These are phyloP conservation scores for Muschampia plurimacula DNA, from an alignment of 2,888 invertebrate species.

Conservation along the genomic window DNA sequence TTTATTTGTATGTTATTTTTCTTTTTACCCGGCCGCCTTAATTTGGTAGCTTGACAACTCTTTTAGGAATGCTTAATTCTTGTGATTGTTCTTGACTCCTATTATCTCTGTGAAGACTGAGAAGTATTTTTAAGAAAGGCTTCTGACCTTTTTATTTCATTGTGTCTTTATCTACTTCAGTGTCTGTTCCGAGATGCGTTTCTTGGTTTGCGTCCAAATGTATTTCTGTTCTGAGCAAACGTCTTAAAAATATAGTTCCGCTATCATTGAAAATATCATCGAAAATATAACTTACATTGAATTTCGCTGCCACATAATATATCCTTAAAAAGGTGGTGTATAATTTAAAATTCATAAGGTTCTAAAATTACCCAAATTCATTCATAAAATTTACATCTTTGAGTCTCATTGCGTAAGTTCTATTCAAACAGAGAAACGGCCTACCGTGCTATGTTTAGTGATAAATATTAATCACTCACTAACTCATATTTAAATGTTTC, in stretches of 20 bases:
- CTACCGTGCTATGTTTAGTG: conserved; percentile 57
- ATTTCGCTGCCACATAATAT: not conserved
- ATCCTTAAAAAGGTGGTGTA: not conserved
- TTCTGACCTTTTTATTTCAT: conserved; percentile 32
- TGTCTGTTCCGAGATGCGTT: conserved; percentile 29
- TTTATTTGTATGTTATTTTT: conserved; percentile 81
- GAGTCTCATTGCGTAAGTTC: conserved; percentile 50
- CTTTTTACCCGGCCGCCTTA: conserved; percentile 67
- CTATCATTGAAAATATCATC: conserved; percentile 16
- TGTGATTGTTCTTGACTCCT: conserved; percentile 40
- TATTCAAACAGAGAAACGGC: conserved; percentile 49
- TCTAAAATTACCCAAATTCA: conserved; percentile 49
- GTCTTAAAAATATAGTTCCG: conserved; percentile 20
- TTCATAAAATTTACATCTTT: conserved; percentile 61
- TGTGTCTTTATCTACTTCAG: conserved; percentile 33
- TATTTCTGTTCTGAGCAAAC: conserved; percentile 24
- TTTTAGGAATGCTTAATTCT: conserved; percentile 54
- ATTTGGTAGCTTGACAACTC: conserved; percentile 78
- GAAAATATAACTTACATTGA: not conserved
- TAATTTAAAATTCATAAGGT: conserved; percentile 40
- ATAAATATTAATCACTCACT: conserved; percentile 80
- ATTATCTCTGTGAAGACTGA: conserved; percentile 40
- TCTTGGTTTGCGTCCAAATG: conserved; percentile 38
- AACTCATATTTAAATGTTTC: conserved; percentile 77
- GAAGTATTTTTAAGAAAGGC: conserved; percentile 38